phyloP scores from a whole-genome alignment of 2,888 invertebrate genomes.

The Drosophila aldrichi region DNA sequence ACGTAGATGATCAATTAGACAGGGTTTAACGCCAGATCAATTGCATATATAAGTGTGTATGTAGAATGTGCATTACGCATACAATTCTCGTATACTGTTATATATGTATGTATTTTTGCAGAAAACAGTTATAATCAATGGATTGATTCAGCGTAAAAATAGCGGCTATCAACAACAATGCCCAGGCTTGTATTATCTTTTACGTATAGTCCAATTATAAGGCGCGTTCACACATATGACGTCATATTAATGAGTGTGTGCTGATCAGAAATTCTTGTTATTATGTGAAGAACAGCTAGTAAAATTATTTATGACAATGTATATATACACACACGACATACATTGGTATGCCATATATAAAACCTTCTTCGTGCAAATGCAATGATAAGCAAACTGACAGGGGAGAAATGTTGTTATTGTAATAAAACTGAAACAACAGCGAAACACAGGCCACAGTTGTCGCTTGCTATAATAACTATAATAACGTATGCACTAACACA shows the following conservation, averaged over 20 bases:
- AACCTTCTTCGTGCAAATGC: conserved; percentile 23
- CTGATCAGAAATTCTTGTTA: conserved; percentile 28
- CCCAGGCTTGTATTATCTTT: conserved; percentile 47
- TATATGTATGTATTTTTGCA: no score
- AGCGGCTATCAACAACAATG: conserved; percentile 25
- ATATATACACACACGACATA: not conserved
- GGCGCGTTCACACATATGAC: conserved; percentile 35
- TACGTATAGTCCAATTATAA: conserved; percentile 35
- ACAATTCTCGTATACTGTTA: not conserved
- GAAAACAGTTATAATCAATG: conserved; percentile 4
- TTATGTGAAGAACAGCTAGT: conserved; percentile 11
- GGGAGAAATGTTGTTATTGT: conserved; percentile 13
- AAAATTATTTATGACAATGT: not conserved
- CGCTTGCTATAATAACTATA: conserved; percentile 19
- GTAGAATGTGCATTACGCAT: not conserved
- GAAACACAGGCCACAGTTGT: conserved; percentile 6
- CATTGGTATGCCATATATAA: conserved; percentile 3
- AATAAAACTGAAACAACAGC: conserved; percentile 8
- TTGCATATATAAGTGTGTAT: not conserved
- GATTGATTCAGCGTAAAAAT: not conserved
- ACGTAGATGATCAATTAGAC: conserved; percentile 1
- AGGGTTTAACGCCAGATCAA: not conserved
- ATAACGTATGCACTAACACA: conserved; percentile 23
- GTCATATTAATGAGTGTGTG: conserved; percentile 46
- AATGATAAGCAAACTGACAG: conserved; percentile 28